phyloP scores from a whole-genome alignment of 2,888 invertebrate species.

The Eurytoma adleriae region DNA sequence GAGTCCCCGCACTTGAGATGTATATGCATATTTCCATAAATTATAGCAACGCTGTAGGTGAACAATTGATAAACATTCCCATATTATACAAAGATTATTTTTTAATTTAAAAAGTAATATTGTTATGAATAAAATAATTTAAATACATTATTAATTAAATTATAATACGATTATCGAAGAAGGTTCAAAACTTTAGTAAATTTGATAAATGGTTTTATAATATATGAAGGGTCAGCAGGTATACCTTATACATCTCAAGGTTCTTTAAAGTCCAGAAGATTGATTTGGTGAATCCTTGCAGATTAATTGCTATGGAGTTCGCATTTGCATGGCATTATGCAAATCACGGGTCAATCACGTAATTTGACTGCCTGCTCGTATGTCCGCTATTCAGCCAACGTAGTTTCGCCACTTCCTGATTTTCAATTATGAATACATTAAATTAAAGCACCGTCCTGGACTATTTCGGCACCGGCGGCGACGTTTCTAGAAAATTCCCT shows the following conservation, averaged over 20 bases:
- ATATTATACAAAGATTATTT: no score
- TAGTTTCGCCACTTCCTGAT: slow-evolving; percentile 43
- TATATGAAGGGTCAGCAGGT: slow-evolving; percentile 16
- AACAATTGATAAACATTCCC: no score
- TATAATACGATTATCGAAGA: no score
- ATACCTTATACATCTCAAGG: slow-evolving; percentile 54
- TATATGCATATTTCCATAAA: no score
- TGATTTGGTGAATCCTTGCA: slow-evolving; percentile 57
- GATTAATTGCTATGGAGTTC: slow-evolving; percentile 61
- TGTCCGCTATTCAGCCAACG: slow-evolving; percentile 17
- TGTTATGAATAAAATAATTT: no score
- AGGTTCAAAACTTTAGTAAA: no score
- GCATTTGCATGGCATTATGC: slow-evolving; percentile 66
- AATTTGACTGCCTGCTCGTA: slow-evolving; percentile 56
- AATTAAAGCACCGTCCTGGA: not conserved
- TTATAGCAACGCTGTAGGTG: no score
- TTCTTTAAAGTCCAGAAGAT: slow-evolving; percentile 52
- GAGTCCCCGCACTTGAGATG: no score
- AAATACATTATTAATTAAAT: no score
- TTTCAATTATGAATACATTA: slow-evolving; percentile 32
- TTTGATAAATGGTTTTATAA: slow-evolving; percentile 8
- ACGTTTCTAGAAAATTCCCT: slow-evolving; percentile 18
- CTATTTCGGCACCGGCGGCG: not conserved
- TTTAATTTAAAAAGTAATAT: no score
- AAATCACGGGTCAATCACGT: slow-evolving; percentile 61